phyloP scores from a whole-genome alignment of 1,140 invertebrate genomes.

The Monomorium pharaonis region DNA sequence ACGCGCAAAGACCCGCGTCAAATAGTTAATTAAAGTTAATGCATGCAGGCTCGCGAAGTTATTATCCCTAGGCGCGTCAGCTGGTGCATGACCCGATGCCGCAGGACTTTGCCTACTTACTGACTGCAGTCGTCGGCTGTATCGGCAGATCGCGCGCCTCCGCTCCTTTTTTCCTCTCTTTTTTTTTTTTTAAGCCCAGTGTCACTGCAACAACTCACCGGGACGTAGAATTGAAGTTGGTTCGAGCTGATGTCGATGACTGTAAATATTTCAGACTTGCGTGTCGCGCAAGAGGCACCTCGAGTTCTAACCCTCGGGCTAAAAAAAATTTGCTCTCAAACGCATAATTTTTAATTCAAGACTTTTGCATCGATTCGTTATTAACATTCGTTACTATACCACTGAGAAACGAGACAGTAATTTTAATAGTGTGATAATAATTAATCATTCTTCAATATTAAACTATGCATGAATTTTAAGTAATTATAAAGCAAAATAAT shows the following conservation, averaged over 20 bases:
- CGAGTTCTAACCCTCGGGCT: not conserved
- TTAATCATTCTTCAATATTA: not conserved
- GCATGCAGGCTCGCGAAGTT: conserved; percentile 62
- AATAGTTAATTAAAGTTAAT: conserved; percentile 79
- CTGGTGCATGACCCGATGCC: conserved; percentile 61
- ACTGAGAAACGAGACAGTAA: too few species aligned
- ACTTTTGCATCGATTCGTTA: not conserved
- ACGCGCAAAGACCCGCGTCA: conserved; percentile 67
- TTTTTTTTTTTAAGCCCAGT: not conserved
- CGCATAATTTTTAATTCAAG: not conserved
- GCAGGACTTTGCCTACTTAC: conserved; percentile 51
- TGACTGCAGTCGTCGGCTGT: not conserved
- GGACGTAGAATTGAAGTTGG: not conserved
- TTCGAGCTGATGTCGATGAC: not conserved
- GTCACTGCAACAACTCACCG: conserved; percentile 29
- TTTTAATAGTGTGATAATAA: not conserved
- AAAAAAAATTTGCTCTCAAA: conserved; percentile 29
- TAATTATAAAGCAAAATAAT: not conserved
- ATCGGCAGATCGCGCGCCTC: not conserved
- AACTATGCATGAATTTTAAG: not conserved
- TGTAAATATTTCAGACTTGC: not conserved
- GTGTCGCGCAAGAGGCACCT: not conserved
- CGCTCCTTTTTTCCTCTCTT: not conserved
- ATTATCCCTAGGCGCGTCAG: conserved; percentile 72
- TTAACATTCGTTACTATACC: not conserved